Conservation (phyloP, 2,888 invertebrate species). For the Drosophila fungiperda region DNA sequence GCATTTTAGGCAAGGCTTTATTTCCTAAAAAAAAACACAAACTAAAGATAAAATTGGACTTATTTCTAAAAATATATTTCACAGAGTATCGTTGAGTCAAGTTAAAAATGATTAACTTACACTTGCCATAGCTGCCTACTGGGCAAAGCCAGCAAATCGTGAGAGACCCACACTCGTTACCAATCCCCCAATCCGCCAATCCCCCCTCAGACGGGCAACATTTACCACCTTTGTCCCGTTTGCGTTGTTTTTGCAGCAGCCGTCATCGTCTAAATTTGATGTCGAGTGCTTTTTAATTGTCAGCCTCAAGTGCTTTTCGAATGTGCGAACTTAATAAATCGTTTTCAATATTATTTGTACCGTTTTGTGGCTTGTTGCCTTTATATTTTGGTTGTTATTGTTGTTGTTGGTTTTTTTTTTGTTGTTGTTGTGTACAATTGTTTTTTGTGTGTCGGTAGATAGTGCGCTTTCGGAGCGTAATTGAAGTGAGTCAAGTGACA, state of each 20-base stretch:
- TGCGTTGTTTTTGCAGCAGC: constrained; percentile 4
- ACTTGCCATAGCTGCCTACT: constrained; percentile 9
- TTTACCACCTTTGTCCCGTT: neutral
- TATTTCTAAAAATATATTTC: neutral
- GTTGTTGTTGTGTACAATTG: constrained; percentile 4
- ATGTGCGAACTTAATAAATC: constrained; percentile 81
- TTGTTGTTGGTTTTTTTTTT: constrained; percentile 7
- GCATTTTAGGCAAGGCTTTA: too few species aligned
- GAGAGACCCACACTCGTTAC: neutral
- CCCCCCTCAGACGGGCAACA: neutral
- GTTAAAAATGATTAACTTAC: neutral
- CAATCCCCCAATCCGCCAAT: neutral
- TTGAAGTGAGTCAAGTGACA: constrained; percentile 62
- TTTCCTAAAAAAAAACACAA: too few species aligned
- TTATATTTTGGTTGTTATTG: neutral
- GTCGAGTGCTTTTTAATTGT: constrained; percentile 77
- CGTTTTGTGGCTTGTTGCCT: constrained; percentile 24
- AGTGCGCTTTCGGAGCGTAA: constrained; percentile 50
- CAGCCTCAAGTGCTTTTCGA: constrained; percentile 74
- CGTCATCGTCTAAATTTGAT: constrained; percentile 44
- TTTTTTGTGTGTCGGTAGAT: constrained; percentile 36
- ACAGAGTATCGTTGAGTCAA: constrained; percentile 15
- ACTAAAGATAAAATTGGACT: neutral
- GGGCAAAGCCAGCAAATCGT: constrained; percentile 29
- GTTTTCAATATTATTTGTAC: constrained; percentile 51